phyloP scores from a whole-genome alignment of 2,797 vertebrate species.

The Rhodeus uyekii region DNA sequence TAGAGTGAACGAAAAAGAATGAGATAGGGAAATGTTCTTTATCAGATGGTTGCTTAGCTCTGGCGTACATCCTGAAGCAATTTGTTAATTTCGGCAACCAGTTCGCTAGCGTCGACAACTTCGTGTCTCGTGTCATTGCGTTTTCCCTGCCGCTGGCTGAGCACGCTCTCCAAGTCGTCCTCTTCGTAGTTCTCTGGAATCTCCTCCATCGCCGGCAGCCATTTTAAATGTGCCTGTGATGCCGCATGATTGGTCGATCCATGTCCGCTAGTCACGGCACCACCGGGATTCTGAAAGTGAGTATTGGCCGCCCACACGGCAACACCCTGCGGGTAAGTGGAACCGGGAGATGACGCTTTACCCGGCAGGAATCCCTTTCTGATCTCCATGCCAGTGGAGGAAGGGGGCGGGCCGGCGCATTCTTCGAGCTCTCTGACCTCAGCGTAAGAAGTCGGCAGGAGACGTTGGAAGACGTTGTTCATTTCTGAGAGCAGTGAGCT shows the following conservation, averaged over 20 bases:
- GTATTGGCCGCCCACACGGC: slow-evolving; percentile 94
- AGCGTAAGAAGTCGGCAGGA: slow-evolving; percentile 85
- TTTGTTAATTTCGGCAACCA: slow-evolving; percentile 97
- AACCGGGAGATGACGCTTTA: slow-evolving; percentile 65
- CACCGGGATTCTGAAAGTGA: slow-evolving; percentile 90
- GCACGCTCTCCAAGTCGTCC: slow-evolving; percentile 92
- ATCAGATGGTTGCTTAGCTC: slow-evolving; percentile 75
- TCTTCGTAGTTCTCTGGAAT: slow-evolving; percentile 97
- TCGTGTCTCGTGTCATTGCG: slow-evolving; percentile 85
- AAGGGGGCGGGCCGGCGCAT: slow-evolving; percentile 65
- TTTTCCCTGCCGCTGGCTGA: slow-evolving; percentile 79
- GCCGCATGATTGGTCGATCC: slow-evolving; percentile 74
- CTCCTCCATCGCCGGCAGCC: slow-evolving; percentile 98
- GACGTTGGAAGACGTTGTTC: slow-evolving; percentile 94
- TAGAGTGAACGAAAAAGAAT: slow-evolving; percentile 27
- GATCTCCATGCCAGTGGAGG: slow-evolving; percentile 74
- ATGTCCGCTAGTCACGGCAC: slow-evolving; percentile 65
- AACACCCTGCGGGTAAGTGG: slow-evolving; percentile 87
- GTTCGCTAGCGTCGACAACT: slow-evolving; percentile 87
- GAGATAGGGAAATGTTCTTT: slow-evolving; percentile 27
- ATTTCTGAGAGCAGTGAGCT: slow-evolving; percentile 93
- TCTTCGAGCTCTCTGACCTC: slow-evolving; percentile 83
- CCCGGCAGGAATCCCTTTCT: slow-evolving; percentile 81
- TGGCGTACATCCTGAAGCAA: slow-evolving; percentile 93
- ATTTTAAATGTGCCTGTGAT: slow-evolving; percentile 87